Base-by-base conservation (phyloP, 2,888 invertebrate genomes). In the Patella pellucida region DNA sequence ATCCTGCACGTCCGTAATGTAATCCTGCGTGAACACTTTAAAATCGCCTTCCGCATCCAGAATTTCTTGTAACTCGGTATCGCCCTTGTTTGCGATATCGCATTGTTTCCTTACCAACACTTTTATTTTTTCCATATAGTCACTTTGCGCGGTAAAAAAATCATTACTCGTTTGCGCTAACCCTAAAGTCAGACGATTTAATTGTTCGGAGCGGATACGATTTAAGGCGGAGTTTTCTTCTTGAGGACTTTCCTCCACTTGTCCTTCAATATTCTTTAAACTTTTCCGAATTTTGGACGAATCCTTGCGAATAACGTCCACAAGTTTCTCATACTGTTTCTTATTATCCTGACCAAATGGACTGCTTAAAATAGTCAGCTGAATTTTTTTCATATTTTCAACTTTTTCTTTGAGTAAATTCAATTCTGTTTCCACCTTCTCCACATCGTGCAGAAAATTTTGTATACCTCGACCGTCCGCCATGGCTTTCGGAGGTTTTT, bases 51-150 rank as follows among this genome's bases (percentile, higher is more conserved):
- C 78, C 27, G 76, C 62, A 52, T 78, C 76, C 2, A 81, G 69
- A 62, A 82, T 72, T 31, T 79, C 78, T 50, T 78, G 79, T 23
- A 81, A 69, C 54, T 79, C 78, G 15, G 75, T 23, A 71, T 79
- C 72, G 2, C 77, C 81, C 9, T 82, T 84, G 12, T 76, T 79
- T 41, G 81, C 79, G 19, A 85, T 85, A 77, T 82, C 82, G 56
- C 83, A 76, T 72, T 85, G 85, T 52, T 82, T 80, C 16, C 82
- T 80, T 50, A 86, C 79, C 50, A 84, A 77, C 23, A 82, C 80
- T 78, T 86, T 82, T 71, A 86, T 85, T 75, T 84, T 85, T 27
- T 86, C 85, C 68, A 85, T 81, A 71, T 87, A 86, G 62, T 84
- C 84, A 7, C 85, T 84, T 71, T 87, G 87, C 71, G 82, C 82